Conservation (phyloP, 2,797 vertebrate species). For the Cacajao melanocephalus region DNA sequence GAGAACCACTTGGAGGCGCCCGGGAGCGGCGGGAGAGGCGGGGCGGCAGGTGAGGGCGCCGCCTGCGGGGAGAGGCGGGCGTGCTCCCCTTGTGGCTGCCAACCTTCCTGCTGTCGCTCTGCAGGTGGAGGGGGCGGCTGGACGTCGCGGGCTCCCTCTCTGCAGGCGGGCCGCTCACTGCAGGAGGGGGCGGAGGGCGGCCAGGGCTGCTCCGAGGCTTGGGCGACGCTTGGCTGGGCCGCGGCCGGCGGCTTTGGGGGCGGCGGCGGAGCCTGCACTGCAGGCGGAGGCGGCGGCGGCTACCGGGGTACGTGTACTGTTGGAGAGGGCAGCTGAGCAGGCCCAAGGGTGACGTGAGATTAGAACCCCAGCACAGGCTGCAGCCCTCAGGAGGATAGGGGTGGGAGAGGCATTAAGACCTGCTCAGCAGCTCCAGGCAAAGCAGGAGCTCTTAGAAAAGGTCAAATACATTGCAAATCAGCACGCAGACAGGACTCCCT, state of each 20-base stretch:
- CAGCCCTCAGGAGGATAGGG: background rate
- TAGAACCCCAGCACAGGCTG: background rate
- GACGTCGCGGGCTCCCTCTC: conserved; percentile 83
- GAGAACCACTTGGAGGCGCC: conserved; percentile 88
- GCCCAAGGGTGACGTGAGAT: background rate
- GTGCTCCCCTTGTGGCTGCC: background rate
- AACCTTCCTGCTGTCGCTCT: background rate
- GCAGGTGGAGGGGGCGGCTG: conserved; percentile 91
- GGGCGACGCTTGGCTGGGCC: conserved; percentile 89
- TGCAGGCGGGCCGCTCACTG: conserved; percentile 88
- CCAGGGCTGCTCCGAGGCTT: conserved; percentile 88
- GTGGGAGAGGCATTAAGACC: background rate
- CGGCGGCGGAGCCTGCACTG: conserved; percentile 93
- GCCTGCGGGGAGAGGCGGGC: background rate
- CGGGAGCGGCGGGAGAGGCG: conserved; percentile 88
- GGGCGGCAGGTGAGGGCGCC: conserved; percentile 88
- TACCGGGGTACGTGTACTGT: conserved; percentile 87
- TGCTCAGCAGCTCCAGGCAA: background rate
- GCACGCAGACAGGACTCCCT: background rate
- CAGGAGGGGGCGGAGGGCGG: conserved; percentile 91
- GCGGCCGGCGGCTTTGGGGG: conserved; percentile 93
- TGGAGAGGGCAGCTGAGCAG: background rate
- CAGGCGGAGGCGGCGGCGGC: conserved; percentile 92
- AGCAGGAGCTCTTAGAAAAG: background rate
- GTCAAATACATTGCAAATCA: background rate